Conservation (phyloP, 2,888 invertebrate species). For the Mamestra brassicae region DNA sequence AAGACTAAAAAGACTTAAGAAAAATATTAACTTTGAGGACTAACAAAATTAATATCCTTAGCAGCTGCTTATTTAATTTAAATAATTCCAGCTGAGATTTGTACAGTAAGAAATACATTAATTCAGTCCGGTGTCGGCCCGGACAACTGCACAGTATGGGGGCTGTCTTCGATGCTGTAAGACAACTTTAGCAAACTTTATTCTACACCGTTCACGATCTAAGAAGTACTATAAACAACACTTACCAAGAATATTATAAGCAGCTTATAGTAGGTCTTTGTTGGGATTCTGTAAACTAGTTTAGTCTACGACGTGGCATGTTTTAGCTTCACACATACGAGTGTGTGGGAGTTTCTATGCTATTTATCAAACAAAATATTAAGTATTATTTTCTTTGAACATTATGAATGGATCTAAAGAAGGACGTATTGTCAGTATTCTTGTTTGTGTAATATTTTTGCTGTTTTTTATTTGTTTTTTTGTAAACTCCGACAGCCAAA, state of each 20-base stretch:
- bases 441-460: background rate
- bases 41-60: slow-evolving; percentile 57
- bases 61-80: slow-evolving; percentile 55
- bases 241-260: slow-evolving; percentile 40
- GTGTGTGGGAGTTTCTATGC: background rate
- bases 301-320: slow-evolving; percentile 9
- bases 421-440: background rate
- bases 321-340: slow-evolving; percentile 6
- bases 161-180: slow-evolving; percentile 56
- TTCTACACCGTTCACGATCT: slow-evolving; percentile 63
- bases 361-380: background rate
- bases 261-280: slow-evolving; percentile 11
- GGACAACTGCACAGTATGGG: slow-evolving; percentile 52
- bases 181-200: slow-evolving; percentile 65
- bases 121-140: slow-evolving; percentile 49
- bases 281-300: slow-evolving; percentile 12
- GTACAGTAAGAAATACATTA: slow-evolving; percentile 61
- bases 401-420: background rate
- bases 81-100: slow-evolving; percentile 54
- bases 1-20: slow-evolving; percentile 37
- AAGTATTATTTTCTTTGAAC: slow-evolving; percentile 3
- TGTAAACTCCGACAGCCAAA: background rate
- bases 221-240: slow-evolving; percentile 62
- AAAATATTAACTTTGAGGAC: slow-evolving; percentile 50
- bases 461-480: background rate